A percentile compares a stretch with the other conserved stretches of the same genome.
Conservation (phyloP, 2,797 vertebrate genomes). For the Limosa lapponica region DNA sequence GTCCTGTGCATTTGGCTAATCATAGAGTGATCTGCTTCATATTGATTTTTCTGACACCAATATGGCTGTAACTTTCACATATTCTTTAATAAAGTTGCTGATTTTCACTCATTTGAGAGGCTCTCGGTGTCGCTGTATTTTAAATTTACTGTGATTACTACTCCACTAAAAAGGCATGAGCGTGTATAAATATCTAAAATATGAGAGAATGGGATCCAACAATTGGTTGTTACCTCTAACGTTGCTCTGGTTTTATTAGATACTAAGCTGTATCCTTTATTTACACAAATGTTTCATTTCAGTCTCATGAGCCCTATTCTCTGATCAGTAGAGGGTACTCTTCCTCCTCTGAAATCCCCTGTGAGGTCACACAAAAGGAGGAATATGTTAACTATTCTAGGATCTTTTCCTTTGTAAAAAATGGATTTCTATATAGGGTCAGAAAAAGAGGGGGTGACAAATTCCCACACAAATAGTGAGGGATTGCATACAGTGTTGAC, state of each 20-base stretch:
- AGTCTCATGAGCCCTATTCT: background rate
- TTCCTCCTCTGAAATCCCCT: background rate
- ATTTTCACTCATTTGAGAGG: background rate
- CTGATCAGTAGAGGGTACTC: background rate
- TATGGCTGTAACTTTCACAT: background rate
- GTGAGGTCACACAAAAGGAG: background rate
- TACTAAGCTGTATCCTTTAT: background rate
- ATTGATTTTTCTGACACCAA: background rate
- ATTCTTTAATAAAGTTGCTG: background rate
- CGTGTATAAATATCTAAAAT: background rate
- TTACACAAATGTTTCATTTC: background rate
- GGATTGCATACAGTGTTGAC: background rate
- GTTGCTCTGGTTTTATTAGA: background rate
- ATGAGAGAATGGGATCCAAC: background rate
- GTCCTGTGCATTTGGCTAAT: background rate
- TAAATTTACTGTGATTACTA: background rate
- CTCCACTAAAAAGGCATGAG: background rate
- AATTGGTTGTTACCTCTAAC: background rate
- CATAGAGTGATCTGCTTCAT: background rate
- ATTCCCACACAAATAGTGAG: background rate
- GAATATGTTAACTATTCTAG: background rate
- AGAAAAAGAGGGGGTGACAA: background rate
- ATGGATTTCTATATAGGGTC: accelerated
- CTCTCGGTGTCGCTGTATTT: background rate
- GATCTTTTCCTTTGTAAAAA: background rate